Evolutionary conservation across 2,888 invertebrate species (phyloP).

Genomic region (Mactromeris polynyma): DNA sequence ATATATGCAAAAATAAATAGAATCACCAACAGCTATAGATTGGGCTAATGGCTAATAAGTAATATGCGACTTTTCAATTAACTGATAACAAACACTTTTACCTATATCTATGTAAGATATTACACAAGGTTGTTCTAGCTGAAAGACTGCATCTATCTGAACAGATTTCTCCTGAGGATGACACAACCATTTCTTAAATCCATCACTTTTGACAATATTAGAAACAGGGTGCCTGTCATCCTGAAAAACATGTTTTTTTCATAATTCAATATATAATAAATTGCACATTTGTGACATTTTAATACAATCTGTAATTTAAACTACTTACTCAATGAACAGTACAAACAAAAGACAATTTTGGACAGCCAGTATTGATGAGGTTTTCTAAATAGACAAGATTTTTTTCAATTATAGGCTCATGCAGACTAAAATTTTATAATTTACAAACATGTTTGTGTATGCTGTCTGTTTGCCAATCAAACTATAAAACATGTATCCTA

Average conservation of each 20-base stretch:
- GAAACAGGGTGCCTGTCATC: conserved; percentile 80
- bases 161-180: conserved; percentile 76
- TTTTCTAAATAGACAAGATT: not conserved
- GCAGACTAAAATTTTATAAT: not conserved
- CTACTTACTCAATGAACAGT: not conserved
- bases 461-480: too few species aligned
- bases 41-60: too few species aligned
- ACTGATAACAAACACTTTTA: too few species aligned
- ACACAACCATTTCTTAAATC: conserved; percentile 80
- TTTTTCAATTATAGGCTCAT: not conserved
- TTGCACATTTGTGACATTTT: too few species aligned
- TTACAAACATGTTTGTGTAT: too few species aligned
- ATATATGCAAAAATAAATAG: too few species aligned
- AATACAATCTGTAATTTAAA: not conserved
- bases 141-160: conserved; percentile 78
- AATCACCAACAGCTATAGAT: too few species aligned
- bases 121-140: conserved; percentile 77
- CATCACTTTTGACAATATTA: conserved; percentile 76
- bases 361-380: not conserved
- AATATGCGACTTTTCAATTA: too few species aligned
- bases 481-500: too few species aligned
- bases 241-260: too few species aligned
- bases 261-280: not conserved
- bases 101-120: conserved; percentile 83
- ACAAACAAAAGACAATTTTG: not conserved